These are phyloP conservation scores for Panagrolaimus sp. DNA, from an alignment of 1,140 invertebrate species.

Conservation along the genomic window DNA sequence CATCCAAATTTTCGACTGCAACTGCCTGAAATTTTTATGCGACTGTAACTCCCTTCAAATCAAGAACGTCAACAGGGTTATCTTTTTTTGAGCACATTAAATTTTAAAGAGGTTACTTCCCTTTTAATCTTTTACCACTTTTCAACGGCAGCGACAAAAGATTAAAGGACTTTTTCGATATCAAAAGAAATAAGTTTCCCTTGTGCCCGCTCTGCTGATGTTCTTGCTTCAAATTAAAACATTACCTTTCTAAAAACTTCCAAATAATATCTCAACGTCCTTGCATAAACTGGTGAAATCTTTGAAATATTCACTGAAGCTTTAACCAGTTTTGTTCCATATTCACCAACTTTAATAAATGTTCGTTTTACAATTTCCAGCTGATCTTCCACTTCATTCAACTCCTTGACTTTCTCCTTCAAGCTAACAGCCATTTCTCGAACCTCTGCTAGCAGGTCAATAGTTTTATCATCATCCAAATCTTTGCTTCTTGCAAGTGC, in stretches of 20 bases:
- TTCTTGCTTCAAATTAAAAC: no score
- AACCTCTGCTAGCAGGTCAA: constrained; percentile 32
- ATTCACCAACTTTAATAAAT: constrained; percentile 30
- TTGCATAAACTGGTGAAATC: constrained; percentile 29
- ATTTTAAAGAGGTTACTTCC: no score
- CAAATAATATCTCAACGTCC: constrained; percentile 30
- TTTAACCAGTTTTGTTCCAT: constrained; percentile 26
- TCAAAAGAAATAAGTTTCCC: neutral
- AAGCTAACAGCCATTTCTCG: neutral
- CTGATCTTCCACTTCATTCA: constrained; percentile 27
- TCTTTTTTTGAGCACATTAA: no score
- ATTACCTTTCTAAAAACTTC: constrained; percentile 33
- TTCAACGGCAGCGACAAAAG: no score
- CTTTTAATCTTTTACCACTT: no score
- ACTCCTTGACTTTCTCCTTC: constrained; percentile 15
- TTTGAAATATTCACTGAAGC: constrained; percentile 26
- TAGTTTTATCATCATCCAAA: constrained; percentile 35
- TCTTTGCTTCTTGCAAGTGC: constrained; percentile 28
- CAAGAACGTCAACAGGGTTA: no score
- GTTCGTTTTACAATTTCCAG: constrained; percentile 9
- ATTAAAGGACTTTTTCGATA: neutral
- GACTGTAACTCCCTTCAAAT: no score
- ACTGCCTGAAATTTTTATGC: constrained; percentile 23
- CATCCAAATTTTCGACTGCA: constrained; percentile 22
- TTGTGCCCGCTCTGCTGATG: neutral